Base-by-base conservation (phyloP, 2,113 vertebrate species). In the Marmota flaviventris region DNA sequence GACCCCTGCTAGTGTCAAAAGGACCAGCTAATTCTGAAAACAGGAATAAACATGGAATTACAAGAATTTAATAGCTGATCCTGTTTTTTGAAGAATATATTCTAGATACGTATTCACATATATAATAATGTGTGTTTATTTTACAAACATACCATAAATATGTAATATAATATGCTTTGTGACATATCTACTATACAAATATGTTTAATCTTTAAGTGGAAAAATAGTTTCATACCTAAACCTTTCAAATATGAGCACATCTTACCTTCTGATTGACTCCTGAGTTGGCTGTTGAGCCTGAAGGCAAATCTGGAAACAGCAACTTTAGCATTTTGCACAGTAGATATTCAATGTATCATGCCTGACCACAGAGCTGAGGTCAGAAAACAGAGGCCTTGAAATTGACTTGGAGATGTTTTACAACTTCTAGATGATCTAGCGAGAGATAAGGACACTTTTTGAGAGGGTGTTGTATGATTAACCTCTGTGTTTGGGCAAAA, bases 401-500 rank as follows among this genome's bases (percentile, higher is more conserved):
- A 39, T n/a, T 4, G 4, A 63, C 69, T 2, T 22, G 17, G 11
- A 67, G 11, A n/a, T 48, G 17, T 10, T 9, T 83, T 76, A n/a
- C 8, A 9, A 8, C 10, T 42, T 75, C 70, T 10, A 2, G 12
- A 18, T 58, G 48, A 9, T 34, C 25, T 32, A 24, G n/a, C 11
- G 20, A 56, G 20, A 56, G 16, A 34, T 9, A 2, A 58, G 24
- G 45, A 2, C 4, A 5, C 1, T 14, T 78, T 4, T 34, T 18
- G 63, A 37, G 29, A 51, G 17, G 25, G n/a, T 37, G 14, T 29
- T 6, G 24, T 0, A 1, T 9, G 45, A 13, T 17, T n/a, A 72
- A 2, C 18, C 2, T 79, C 12, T 0, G 5, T 16, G n/a, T 24
- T 32, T 34, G 39, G 37, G 27, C 0, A 0, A 56, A 1, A 9